Conservation (phyloP, 2,888 invertebrate genomes). For the Morinoia aosen region DNA sequence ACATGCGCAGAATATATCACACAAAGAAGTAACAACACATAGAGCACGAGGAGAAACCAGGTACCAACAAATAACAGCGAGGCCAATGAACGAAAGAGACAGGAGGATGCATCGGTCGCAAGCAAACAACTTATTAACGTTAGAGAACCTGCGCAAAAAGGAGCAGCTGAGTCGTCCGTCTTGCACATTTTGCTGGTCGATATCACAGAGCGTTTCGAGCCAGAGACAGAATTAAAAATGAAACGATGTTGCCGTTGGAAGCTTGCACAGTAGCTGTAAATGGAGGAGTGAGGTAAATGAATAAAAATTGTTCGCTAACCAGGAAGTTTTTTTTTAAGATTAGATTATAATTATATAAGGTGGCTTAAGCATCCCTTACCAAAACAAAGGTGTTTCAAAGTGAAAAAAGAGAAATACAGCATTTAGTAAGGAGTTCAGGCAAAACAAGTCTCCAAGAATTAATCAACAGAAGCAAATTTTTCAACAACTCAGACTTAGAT, state of each 20-base stretch:
- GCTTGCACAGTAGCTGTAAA: not conserved
- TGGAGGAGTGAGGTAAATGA: not conserved
- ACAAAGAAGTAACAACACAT: not conserved
- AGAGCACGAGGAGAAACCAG: not conserved
- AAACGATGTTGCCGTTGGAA: not conserved
- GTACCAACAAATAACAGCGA: not conserved
- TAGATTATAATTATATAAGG: too few relatives aligned
- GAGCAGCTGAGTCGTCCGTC: not conserved
- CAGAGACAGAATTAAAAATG: not conserved
- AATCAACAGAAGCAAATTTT: too few relatives aligned
- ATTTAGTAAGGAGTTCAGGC: not conserved
- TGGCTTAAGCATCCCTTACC: too few relatives aligned
- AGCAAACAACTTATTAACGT: not conserved
- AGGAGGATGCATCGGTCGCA: not conserved
- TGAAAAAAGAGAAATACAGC: not conserved
- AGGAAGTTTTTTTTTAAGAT: too few relatives aligned
- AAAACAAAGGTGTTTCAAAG: not conserved
- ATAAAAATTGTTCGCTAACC: too few relatives aligned
- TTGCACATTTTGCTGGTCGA: not conserved
- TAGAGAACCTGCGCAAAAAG: not conserved
- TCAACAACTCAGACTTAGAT: not conserved
- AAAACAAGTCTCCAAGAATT: too few relatives aligned
- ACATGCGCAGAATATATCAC: not conserved
- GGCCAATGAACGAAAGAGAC: not conserved
- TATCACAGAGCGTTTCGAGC: not conserved